phyloP scores from a whole-genome alignment of 2,113 vertebrate species.

The Copsychus sechellarum region DNA sequence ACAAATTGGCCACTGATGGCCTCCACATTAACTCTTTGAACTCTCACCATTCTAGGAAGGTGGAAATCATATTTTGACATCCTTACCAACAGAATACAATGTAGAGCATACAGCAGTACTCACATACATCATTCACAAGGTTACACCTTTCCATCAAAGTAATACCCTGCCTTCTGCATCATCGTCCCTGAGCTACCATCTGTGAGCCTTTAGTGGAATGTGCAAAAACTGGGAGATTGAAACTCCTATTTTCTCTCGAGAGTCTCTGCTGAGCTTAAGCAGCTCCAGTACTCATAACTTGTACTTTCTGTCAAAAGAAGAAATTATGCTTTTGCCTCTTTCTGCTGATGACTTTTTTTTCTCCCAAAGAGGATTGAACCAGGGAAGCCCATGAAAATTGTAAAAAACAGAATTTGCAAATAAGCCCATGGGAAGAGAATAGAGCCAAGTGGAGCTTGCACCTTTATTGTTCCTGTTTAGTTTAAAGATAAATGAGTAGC shows the following conservation, averaged over 20 bases:
- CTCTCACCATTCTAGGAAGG: not conserved
- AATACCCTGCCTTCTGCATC: not conserved
- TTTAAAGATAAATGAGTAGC: not conserved
- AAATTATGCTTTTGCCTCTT: not conserved
- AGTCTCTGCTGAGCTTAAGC: not conserved
- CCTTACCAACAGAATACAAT: not conserved
- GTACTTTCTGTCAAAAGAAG: not conserved
- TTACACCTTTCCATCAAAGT: not conserved
- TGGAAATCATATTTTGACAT: not conserved
- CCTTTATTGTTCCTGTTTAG: not conserved
- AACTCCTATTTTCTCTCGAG: not conserved
- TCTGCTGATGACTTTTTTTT: not conserved
- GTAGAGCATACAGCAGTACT: not conserved
- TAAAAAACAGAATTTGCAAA: not conserved
- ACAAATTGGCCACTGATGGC: slow-evolving; percentile 17
- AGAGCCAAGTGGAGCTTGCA: not conserved
- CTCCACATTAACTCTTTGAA: slow-evolving; percentile 20
- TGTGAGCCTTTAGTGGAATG: not conserved
- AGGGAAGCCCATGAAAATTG: not conserved
- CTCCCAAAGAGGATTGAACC: not conserved
- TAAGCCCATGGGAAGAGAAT: not conserved
- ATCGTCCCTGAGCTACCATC: not conserved
- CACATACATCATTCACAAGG: not conserved
- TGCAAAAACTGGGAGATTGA: not conserved
- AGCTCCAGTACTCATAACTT: not conserved